These are phyloP conservation scores for Galeopterus variegatus DNA, from an alignment of 2,113 vertebrate species.

Conservation along the genomic window DNA sequence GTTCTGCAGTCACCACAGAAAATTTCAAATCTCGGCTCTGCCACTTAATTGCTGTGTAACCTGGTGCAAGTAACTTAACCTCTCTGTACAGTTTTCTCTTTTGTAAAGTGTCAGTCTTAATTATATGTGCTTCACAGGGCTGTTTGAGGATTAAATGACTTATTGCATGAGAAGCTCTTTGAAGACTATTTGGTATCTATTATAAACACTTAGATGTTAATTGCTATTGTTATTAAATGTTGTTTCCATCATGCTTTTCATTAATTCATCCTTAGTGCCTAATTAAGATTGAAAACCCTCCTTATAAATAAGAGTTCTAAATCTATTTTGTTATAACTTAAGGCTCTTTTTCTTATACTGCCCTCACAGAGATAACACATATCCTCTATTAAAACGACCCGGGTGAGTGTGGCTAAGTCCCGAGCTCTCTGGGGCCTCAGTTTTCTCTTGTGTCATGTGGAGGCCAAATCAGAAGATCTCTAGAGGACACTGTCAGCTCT, in stretches of 20 bases:
- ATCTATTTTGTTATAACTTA: not conserved
- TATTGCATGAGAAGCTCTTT: not conserved
- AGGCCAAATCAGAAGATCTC: not conserved
- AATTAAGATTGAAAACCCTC: not conserved
- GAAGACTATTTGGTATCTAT: not conserved
- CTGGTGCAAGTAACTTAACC: not conserved
- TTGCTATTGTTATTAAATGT: not conserved
- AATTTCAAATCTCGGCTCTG: not conserved
- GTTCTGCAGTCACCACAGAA: not conserved
- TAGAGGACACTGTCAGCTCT: not conserved
- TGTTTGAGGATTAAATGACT: not conserved
- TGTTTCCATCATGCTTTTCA: not conserved
- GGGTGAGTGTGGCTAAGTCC: fast-evolving
- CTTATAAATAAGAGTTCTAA: not conserved
- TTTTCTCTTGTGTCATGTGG: not conserved
- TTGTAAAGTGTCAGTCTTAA: not conserved
- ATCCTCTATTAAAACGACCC: not conserved
- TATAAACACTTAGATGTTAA: not conserved
- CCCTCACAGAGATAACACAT: not conserved
- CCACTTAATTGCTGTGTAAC: not conserved
- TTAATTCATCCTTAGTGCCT: not conserved
- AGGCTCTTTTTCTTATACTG: not conserved
- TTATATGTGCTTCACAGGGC: not conserved
- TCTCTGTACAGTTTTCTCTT: not conserved
- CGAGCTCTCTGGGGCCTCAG: not conserved